Base-by-base conservation (phyloP, 2,113 vertebrate genomes). In the Pygoscelis antarcticus region DNA sequence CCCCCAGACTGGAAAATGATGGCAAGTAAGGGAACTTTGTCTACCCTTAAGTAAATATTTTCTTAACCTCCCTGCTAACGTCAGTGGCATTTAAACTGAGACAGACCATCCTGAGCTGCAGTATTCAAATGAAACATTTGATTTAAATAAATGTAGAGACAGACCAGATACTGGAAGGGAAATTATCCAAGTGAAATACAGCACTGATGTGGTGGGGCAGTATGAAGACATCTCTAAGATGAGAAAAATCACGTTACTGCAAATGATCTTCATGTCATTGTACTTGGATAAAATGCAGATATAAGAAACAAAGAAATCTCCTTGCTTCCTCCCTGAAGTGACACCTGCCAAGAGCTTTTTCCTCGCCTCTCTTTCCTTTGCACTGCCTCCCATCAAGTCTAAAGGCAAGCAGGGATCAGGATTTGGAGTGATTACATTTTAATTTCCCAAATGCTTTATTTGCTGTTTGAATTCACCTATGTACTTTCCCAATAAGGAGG, bases 1-100 rank as follows among this genome's bases (percentile, higher is more conserved):
- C 71, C 81, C 71, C 82, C 77, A 93, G 78, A 69, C 13, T 89
- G 68, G 66, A 89, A 97, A 90, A 97, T 82, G 93, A 95, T 95
- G 94, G 87, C 97, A 98, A 94, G 87, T 80, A 97, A 95, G 51
- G 93, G 94, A 92, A 96, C 94, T 97, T 92, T 80, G 96, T 95
- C 96, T 96, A 89, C 71, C 66, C 82, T 90, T 91, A 96, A 97
- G 92, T 96, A 98, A 98, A 98, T 98, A 97, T 98, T 98, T 97
- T 95, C 94, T 86, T 96, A 97, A 95, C 60, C 77, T 95, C 65
- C 61, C 11, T 1, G 0, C 62, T 96, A 81, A n/a, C 55, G 5
- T 96, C 83, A 91, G 64, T 90, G 96, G 83, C 84, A 96, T 92
- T 97, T 92, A 96, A 92, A 88, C 68, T 71, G 85, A 81, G 69